A percentile compares a stretch with the other conserved stretches of the same genome.
These are phyloP conservation scores for Tonatia bakeri DNA, from an alignment of 2,113 vertebrate species.

Conservation along the genomic window DNA sequence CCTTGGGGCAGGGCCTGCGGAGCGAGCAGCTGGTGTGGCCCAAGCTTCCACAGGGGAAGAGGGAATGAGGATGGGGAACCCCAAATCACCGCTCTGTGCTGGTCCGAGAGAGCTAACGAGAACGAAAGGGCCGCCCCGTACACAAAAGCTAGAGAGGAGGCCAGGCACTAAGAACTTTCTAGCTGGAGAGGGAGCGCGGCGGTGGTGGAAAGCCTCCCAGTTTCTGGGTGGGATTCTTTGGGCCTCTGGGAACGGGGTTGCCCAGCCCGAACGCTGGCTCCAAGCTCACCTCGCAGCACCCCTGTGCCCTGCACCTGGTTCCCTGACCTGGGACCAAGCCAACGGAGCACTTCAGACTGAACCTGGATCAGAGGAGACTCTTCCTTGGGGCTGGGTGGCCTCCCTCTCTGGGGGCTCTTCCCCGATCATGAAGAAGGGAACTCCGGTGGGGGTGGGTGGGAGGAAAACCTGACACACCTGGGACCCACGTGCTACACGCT, in stretches of 20 bases:
- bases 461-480: background rate
- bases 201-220: background rate
- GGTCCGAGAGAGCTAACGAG: background rate
- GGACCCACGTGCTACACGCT: background rate
- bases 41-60: background rate
- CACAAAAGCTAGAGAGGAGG: background rate
- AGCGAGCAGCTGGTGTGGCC: background rate
- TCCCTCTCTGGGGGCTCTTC: background rate
- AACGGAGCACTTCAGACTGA: background rate
- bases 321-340: background rate
- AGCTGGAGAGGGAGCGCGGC: background rate
- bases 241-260: background rate
- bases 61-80: background rate
- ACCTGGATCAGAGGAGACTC: background rate
- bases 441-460: background rate
- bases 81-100: background rate
- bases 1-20: slow-evolving; percentile 58
- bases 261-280: background rate
- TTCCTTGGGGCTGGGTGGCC: background rate
- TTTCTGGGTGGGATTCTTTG: background rate
- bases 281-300: background rate
- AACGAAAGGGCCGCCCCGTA: background rate
- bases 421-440: background rate
- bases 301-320: background rate
- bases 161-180: slow-evolving; percentile 1